Base-by-base conservation (phyloP, 2,888 invertebrate species). In the Chymomyza amoena region DNA sequence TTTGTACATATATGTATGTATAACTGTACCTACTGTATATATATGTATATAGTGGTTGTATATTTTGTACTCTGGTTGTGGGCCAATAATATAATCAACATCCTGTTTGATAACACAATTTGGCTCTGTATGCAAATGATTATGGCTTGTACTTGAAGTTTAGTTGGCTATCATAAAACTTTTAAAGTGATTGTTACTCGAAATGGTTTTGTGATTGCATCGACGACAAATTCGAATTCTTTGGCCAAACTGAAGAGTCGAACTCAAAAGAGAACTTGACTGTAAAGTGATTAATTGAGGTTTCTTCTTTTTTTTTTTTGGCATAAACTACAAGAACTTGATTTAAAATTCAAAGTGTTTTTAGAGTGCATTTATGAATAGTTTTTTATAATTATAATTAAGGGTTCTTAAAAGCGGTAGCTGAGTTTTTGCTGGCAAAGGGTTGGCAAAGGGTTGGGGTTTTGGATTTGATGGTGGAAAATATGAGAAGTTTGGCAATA, bases 41-140 rank as follows among this genome's bases (percentile, higher is more conserved):
- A 20, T 20, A 20, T 20, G 20, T 20, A 39, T 13, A 83, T 75
- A 79, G n/a, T n/a, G n/a, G n/a, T n/a, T 79, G 79, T 68, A 54
- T 56, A 51, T 67, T 66, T 61, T 72, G 66, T 71, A 71, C 71
- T 54, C 39, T 54, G 59, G 39, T 62, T 69, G 65, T 73, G 68
- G 56, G 56, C 68, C 68, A 52, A 32, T 52, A 62, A 52, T 60
- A 59, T 66, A 79, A 83, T 84, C 82, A 87, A 83, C 82, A 87
- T 83, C 82, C 82, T 83, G 82, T 76, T 28, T 76, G 80, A 79
- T 87, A 77, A 71, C 61, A 7, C 66, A 32, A 32, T 1, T 1
- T 32, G 66, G 68, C 13, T 6, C 15, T 68, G 61, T 82, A 83
- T 83, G 82, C 87, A 83, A 83, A 83, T 83, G 69, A 83, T 70